Conservation (phyloP, 2,113 vertebrate genomes). For the Lichenostomus cassidix region DNA sequence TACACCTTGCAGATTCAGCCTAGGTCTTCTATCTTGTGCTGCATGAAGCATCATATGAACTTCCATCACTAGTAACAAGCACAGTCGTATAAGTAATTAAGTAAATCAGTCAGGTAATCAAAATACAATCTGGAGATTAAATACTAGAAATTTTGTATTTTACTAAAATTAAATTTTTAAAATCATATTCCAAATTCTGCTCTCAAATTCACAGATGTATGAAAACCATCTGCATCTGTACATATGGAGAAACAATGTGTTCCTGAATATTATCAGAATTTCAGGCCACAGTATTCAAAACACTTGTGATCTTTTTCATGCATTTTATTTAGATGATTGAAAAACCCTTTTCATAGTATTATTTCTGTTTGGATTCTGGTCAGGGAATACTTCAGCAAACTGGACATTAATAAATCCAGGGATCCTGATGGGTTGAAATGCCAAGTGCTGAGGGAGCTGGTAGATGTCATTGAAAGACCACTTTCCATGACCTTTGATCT, state of each 20-base stretch:
- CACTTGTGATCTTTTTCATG: neutral
- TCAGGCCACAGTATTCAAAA: neutral
- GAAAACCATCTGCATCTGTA: neutral
- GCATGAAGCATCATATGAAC: neutral
- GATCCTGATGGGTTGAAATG: neutral
- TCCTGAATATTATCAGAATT: neutral
- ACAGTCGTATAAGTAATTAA: neutral
- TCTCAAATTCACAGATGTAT: neutral
- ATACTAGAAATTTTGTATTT: neutral
- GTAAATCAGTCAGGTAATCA: neutral
- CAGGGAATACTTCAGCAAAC: neutral
- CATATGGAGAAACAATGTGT: neutral
- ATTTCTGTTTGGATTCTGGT: neutral
- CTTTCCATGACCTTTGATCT: neutral
- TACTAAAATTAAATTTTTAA: neutral
- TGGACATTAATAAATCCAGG: neutral
- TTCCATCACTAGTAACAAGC: neutral
- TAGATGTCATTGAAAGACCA: neutral
- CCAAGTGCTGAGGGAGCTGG: neutral
- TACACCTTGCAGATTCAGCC: neutral
- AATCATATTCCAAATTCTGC: neutral
- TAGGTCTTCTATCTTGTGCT: neutral
- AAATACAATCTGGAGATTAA: neutral
- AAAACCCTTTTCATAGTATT: neutral
- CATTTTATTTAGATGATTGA: neutral